Percentiles rank a stretch among this genome's conserved stretches.
Conservation (phyloP, 2,888 invertebrate genomes). For the Cataglyphis livida region DNA sequence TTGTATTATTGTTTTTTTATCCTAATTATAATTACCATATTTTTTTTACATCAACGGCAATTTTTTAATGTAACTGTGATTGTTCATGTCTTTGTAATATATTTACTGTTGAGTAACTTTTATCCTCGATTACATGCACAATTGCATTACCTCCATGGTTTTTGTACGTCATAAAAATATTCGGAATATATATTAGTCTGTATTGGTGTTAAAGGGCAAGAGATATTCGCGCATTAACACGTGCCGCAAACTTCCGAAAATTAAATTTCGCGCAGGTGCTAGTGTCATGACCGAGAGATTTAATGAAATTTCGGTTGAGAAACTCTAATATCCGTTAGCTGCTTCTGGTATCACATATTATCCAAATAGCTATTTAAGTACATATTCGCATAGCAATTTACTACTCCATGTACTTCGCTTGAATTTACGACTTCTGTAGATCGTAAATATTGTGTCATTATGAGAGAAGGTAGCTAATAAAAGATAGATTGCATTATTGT, state of each 20-base stretch:
- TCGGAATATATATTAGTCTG: background rate
- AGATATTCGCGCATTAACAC: conserved; percentile 5
- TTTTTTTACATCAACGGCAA: background rate
- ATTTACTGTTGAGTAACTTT: background rate
- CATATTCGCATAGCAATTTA: conserved; percentile 48
- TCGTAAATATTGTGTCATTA: conserved; percentile 70
- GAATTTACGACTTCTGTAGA: conserved; percentile 67
- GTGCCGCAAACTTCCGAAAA: background rate
- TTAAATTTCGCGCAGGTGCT: conserved; percentile 5
- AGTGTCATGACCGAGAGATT: background rate
- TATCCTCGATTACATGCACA: background rate
- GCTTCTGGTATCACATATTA: conserved; percentile 62
- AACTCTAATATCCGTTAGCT: conserved; percentile 63
- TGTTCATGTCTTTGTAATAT: background rate
- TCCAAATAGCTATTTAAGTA: conserved; percentile 61
- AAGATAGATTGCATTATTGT: conserved; percentile 56
- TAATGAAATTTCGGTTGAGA: conserved; percentile 45
- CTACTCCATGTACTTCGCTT: conserved; percentile 58
- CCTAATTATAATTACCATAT: background rate
- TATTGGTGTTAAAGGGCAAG: conserved; percentile 3
- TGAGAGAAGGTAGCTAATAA: conserved; percentile 46
- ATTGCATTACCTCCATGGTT: background rate
- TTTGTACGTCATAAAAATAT: background rate
- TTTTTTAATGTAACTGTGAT: background rate
- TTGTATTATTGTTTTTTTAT: background rate